Base-by-base conservation (phyloP, 2,888 invertebrate species). In the Dendrolimus houi region DNA sequence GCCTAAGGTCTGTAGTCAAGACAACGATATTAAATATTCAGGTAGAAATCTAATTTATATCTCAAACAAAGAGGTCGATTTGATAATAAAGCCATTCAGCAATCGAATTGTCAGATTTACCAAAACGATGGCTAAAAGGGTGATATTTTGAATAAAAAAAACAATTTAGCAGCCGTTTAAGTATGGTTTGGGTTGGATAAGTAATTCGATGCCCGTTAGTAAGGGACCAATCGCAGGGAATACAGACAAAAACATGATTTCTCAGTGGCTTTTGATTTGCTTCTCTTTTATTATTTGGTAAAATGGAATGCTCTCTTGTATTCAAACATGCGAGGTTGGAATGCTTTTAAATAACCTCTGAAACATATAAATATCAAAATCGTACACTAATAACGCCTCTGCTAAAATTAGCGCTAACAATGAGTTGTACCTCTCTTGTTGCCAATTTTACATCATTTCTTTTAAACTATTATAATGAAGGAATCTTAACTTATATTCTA, bases 211-310 rank as follows among this genome's bases (percentile, higher is more conserved):
- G 13, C 56, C 57, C 41, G 41, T 54, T 41, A 55, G 58, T 59
- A 57, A 60, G 57, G 60, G 60, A 60, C 59, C 59, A 63, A 64
- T 66, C 62, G 58, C 57, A 52, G 57, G 53, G 55, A 56, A 60
- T 64, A 62, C 62, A 62, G 57, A 57, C 40, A 56, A 59, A 61
- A 57, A 55, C 52, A 57, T 54, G 56, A 57, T 47, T 47, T 0
- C 47, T 47, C 10, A 6, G 47, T 47, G 47, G 47, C 10, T 52
- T 55, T 55, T 47, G 55, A 55, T 55, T 55, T 59, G 55, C 57
- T 58, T 60, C 17, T 3, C 17, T 17, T 17, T 17, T 17, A 17
- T 17, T 17, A 2, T 2, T 17, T 2, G 17, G 3, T 17, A 17
- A 17, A 17, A 17, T 17, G 17, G 17, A 17, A 17, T 17, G 17